Conservation (phyloP, 2,113 vertebrate species). For the Falcunculus frontatus region DNA sequence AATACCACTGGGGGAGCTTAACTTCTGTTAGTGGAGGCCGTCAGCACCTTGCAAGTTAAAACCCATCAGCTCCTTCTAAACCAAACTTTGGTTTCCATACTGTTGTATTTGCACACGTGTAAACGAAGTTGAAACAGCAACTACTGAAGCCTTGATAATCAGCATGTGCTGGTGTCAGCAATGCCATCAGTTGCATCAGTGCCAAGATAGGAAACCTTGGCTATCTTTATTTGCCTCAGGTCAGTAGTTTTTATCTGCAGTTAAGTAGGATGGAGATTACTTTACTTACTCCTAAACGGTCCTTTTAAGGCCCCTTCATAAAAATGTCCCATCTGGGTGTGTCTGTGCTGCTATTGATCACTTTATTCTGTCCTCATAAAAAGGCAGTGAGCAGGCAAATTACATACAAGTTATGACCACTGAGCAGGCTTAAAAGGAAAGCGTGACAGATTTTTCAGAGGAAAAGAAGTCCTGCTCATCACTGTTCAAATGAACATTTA, state of each 20-base stretch:
- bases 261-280: not conserved
- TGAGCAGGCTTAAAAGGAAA: not conserved
- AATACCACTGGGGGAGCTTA: not conserved
- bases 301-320: constrained; percentile 12
- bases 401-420: constrained; percentile 29
- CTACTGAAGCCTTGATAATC: not conserved
- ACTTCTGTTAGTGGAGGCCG: not conserved
- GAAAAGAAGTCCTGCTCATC: constrained; percentile 25
- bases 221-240: not conserved
- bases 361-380: constrained; percentile 37
- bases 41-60: not conserved
- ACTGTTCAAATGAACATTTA: constrained; percentile 65
- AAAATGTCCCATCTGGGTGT: not conserved
- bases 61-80: not conserved
- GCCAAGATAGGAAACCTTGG: not conserved
- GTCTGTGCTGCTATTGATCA: not conserved
- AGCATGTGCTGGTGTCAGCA: not conserved
- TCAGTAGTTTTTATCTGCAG: constrained; percentile 5
- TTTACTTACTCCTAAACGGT: constrained; percentile 32
- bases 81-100: not conserved
- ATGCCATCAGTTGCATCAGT: not conserved
- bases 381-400: constrained; percentile 12
- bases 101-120: not conserved
- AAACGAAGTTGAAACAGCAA: not conserved
- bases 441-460: not conserved